Conservation (phyloP, 1,140 invertebrate genomes). For the Littorina saxatilis region DNA sequence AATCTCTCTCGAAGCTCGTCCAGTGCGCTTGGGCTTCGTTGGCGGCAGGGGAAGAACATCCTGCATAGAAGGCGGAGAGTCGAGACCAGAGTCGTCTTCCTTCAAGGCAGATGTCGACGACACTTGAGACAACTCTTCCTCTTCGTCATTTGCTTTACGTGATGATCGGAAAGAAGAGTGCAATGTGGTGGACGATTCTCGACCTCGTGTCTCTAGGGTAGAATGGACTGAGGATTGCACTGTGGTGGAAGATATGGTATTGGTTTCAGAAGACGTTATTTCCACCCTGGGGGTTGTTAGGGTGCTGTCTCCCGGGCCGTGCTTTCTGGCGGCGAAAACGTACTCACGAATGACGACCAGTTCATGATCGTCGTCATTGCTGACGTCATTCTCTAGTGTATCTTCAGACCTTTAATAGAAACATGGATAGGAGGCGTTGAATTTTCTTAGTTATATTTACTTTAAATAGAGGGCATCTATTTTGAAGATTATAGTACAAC, state of each 20-base stretch:
- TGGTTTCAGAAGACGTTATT: neutral
- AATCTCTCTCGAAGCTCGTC: neutral
- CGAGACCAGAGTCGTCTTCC: constrained; percentile 3
- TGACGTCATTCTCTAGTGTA: neutral
- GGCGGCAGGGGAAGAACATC: neutral
- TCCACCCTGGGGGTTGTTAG: neutral
- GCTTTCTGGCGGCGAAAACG: constrained; percentile 3
- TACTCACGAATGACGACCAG: constrained; percentile 18
- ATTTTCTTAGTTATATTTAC: too few relatives aligned
- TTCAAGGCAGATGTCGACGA: neutral
- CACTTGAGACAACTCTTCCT: neutral
- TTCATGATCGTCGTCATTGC: neutral
- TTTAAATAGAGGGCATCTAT: too few relatives aligned
- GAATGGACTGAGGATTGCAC: neutral
- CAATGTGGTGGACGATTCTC: neutral
- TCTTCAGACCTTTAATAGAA: too few relatives aligned
- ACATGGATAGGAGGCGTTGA: too few relatives aligned
- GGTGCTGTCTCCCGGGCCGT: neutral
- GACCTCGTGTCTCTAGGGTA: neutral
- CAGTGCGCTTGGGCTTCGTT: neutral
- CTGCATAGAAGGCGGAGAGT: constrained; percentile 5
- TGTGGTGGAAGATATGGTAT: neutral
- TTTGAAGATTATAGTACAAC: too few relatives aligned
- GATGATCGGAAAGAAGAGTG: neutral
- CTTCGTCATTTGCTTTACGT: neutral